phyloP scores from a whole-genome alignment of 2,888 invertebrate species.

The Druceiella hillmani region DNA sequence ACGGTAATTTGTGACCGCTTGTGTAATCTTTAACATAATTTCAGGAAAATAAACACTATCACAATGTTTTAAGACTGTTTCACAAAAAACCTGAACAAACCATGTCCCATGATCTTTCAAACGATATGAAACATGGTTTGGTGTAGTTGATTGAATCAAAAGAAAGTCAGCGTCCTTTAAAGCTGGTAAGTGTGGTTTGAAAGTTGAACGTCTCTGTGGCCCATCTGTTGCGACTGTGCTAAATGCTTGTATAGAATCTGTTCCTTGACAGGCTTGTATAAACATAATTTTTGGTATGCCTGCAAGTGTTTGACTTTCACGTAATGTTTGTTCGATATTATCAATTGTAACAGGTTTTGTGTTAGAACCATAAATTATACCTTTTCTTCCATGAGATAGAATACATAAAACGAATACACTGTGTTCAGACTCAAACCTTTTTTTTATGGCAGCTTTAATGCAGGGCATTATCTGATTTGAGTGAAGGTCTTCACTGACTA shows the following conservation, averaged over 20 bases:
- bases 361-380: constrained; percentile 41
- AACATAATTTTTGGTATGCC: constrained; percentile 41
- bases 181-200: constrained; percentile 26
- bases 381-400: constrained; percentile 42
- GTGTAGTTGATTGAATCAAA: constrained; percentile 43
- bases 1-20: constrained; percentile 31
- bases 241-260: constrained; percentile 27
- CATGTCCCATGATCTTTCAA: constrained; percentile 35
- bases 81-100: constrained; percentile 40
- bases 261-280: constrained; percentile 43
- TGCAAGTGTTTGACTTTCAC: constrained; percentile 32
- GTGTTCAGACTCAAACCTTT: constrained; percentile 32
- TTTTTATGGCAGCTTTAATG: constrained; percentile 32
- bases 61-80: constrained; percentile 29
- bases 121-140: constrained; percentile 41
- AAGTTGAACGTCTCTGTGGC: constrained; percentile 24
- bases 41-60: constrained; percentile 34
- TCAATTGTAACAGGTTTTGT: constrained; percentile 40
- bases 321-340: constrained; percentile 37
- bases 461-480: constrained; percentile 33
- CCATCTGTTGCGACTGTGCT: constrained; percentile 34
- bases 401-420: constrained; percentile 45
- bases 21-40: constrained; percentile 38
- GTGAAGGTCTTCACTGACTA: constrained; percentile 32
- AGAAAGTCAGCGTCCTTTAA: constrained; percentile 36